Conservation (phyloP, 2,113 vertebrate genomes). For the Geothlypis trichas region DNA sequence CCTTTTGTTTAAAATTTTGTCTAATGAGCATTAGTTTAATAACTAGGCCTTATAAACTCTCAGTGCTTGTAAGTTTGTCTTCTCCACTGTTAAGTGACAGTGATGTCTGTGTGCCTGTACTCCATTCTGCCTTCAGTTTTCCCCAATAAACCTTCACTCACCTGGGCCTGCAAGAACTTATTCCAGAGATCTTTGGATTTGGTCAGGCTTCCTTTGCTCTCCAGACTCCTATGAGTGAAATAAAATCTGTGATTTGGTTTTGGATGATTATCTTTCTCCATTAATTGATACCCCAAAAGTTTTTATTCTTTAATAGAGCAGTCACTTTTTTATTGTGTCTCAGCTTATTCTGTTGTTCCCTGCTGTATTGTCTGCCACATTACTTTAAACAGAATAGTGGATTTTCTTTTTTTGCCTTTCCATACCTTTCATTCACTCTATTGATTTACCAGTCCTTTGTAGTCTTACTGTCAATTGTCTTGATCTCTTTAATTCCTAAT, state of each 20-base stretch:
- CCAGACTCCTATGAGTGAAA: neutral
- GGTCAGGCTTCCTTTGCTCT: neutral
- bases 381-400: neutral
- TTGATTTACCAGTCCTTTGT: conserved; percentile 55
- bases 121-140: neutral
- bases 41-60: neutral
- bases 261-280: neutral
- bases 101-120: neutral
- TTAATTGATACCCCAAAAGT: neutral
- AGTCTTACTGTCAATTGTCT: conserved; percentile 53
- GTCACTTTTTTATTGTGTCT: neutral
- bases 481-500: conserved; percentile 61
- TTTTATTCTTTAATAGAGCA: neutral
- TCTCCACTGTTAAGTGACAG: neutral
- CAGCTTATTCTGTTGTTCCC: neutral
- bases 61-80: neutral
- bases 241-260: neutral
- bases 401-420: neutral
- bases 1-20: neutral
- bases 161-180: neutral
- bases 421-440: neutral
- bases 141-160: neutral
- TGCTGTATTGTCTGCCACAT: neutral
- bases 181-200: neutral
- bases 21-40: neutral